Evolutionary conservation across 2,797 vertebrate species (phyloP), one percentile per base, ranked within the genome.

Genomic region (Chlorospingus flavigularis): DNA sequence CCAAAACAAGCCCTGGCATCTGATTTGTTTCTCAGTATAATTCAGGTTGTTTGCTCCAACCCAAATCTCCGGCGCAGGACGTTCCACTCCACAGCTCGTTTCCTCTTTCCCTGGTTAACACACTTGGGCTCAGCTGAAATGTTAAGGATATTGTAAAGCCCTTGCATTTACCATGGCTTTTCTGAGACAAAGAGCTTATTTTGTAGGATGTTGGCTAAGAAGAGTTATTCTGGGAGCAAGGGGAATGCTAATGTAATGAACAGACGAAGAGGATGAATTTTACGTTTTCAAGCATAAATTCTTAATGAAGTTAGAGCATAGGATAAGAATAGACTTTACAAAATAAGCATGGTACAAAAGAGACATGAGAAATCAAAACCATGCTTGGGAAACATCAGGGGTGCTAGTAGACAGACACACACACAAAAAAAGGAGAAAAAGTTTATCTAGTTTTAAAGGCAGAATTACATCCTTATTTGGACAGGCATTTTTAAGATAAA

Each of bases 241-340:
- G 89, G 85, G 81, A 92, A 92, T 84, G 94, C 82, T 95, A 94
- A 93, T 94, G 86, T 74, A 94, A 92, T 55, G 87, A 96, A 88
- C 91, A 95, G 92, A 90, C 40, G 80, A 96, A 90, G 81, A 88
- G 73, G 92, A 97, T 96, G 92, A 96, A 96, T 97, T 97, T 94
- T 96, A 96, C 95, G 94, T 97, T 93, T 94, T 95, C 91, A 71
- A 73, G 74, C 62, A 97, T 95, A 94, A 97, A 96, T 97, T 96
- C 91, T 95, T 97, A 96, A 96, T 93, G 89, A 95, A 96, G 92
- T 94, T 96, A 95, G 94, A 96, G 91, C 94, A 95, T 66, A 43
- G 91, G 95, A 96, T 95, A 97, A 95, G 94, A 95, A 96, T 90
- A 97, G 95, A 94, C 81, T 78, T 94, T 81, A 92, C 85, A 94